These are phyloP conservation scores for Vespertilio murinus DNA, from an alignment of 2,797 vertebrate genomes.

Conservation along the genomic window DNA sequence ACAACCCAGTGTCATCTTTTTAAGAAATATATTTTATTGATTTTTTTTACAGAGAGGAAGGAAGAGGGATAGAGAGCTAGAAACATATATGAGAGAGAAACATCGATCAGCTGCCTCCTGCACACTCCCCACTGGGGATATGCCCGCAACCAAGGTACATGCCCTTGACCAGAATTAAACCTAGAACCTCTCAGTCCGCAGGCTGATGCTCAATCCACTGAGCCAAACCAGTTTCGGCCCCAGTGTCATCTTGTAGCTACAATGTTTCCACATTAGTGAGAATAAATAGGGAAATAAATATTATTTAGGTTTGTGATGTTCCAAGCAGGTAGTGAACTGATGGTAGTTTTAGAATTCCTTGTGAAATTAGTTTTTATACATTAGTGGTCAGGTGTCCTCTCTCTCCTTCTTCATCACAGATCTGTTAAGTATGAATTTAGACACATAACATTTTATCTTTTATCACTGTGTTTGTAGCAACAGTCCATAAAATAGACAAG, in stretches of 20 bases:
- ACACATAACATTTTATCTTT: slow-evolving; percentile 19
- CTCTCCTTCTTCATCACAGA: not conserved
- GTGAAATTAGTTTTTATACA: not conserved
- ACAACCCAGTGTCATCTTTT: not conserved
- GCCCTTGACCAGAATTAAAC: too few species aligned
- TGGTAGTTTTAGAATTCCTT: slow-evolving; percentile 40
- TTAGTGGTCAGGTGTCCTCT: not conserved
- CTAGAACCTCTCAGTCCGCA: too few species aligned
- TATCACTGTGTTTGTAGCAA: slow-evolving; percentile 14
- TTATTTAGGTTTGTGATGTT: not conserved
- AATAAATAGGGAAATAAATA: slow-evolving; percentile 31
- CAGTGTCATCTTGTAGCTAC: not conserved
- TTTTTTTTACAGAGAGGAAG: too few species aligned
- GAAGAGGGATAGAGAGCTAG: too few species aligned
- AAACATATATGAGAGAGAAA: too few species aligned
- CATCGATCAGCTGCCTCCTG: too few species aligned
- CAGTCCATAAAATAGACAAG: not conserved
- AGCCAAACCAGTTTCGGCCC: too few species aligned
- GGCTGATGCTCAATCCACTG: too few species aligned
- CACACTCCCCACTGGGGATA: too few species aligned
- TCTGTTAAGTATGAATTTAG: slow-evolving; percentile 41
- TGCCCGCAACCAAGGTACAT: too few species aligned
- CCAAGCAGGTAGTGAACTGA: not conserved
- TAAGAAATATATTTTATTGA: too few species aligned
- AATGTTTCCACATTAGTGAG: slow-evolving; percentile 48